Base-by-base conservation (phyloP, 1,140 invertebrate species). In the Solenopsis fugax region DNA sequence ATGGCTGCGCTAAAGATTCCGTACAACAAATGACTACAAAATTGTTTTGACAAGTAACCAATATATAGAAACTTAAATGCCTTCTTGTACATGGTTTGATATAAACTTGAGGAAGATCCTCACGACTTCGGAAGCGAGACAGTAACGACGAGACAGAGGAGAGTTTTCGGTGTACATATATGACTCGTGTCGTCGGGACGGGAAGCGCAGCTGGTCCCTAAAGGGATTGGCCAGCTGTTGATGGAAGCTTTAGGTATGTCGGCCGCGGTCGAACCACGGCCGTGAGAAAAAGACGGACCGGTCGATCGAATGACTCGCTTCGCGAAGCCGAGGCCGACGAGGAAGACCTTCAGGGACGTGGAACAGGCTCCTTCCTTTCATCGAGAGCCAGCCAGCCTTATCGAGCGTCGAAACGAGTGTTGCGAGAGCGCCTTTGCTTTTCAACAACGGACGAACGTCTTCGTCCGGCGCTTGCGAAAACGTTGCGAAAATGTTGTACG, bases 161-260 rank as follows among this genome's bases (percentile, higher is more conserved):
- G 69, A 75, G 48, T 77, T 82, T 91, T 90, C 34, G 75, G 50
- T 62, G 50, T 71, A 71, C 65, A 56, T 58, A 56, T 72, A 91
- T 88, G 89, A 88, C 87, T 91, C 85, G 86, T 54, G 86, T 89
- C 89, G 89, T 82, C 45, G 21, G 77, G 87, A 76, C 90, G 88
- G 90, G 90, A 91, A 90, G 75, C 72, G 92, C 93, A 94, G 93
- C 93, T 94, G 93, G 92, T 89, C 65, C 77, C 82, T 75, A 77
- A 89, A 92, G 93, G 91, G 90, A 93, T 94, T 90, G 91, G 92
- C 91, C 93, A 93, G 93, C 93, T 94, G 93, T 93, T 92, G 92
- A 93, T 92, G 88, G 91, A 93, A 92, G 91, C 91, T 92, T 92
- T 93, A 90, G 92, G 88, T 91, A 91, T 91, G 88, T 92, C 88